Conservation (phyloP, 2,888 invertebrate genomes). For the Ennomos erosarius region DNA sequence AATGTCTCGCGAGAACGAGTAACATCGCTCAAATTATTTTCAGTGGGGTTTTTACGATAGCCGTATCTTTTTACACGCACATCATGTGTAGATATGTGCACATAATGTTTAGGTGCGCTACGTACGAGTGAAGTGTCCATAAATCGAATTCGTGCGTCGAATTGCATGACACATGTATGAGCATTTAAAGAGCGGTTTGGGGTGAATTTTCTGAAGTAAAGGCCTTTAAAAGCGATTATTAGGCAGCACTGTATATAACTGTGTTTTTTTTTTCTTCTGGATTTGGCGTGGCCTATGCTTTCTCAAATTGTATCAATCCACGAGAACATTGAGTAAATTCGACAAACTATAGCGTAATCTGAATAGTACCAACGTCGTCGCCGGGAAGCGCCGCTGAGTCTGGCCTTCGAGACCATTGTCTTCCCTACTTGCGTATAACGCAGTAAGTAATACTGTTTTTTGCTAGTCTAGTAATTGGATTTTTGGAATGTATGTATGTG, state of each 20-base stretch:
- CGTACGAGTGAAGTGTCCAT: slow-evolving; percentile 72
- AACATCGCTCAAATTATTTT: slow-evolving; percentile 84
- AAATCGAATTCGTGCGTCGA: slow-evolving; percentile 80
- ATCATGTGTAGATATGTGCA: slow-evolving; percentile 80
- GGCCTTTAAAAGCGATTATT: too few species aligned
- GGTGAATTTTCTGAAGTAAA: slow-evolving; percentile 4
- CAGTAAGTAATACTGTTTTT: slow-evolving; percentile 35
- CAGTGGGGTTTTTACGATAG: slow-evolving; percentile 81
- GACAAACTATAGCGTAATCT: slow-evolving; percentile 69
- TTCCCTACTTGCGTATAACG: slow-evolving; percentile 59
- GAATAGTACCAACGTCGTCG: slow-evolving; percentile 47
- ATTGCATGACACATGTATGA: slow-evolving; percentile 56
- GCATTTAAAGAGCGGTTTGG: slow-evolving; percentile 23
- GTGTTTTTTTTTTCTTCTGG: too few species aligned
- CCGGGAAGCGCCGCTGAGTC: slow-evolving; percentile 68
- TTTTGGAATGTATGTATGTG: slow-evolving; percentile 18
- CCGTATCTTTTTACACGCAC: slow-evolving; percentile 83
- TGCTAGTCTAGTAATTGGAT: slow-evolving; percentile 31
- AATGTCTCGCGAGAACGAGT: slow-evolving; percentile 80
- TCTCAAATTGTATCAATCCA: slow-evolving; percentile 41
- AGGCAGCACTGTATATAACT: too few species aligned
- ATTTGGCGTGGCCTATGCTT: too few species aligned
- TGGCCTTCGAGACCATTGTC: slow-evolving; percentile 69
- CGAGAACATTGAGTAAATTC: slow-evolving; percentile 70
- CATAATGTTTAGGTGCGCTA: slow-evolving; percentile 77